These are phyloP conservation scores for Hirtodrosophila confusa DNA, from an alignment of 2,888 invertebrate genomes.

Conservation along the genomic window DNA sequence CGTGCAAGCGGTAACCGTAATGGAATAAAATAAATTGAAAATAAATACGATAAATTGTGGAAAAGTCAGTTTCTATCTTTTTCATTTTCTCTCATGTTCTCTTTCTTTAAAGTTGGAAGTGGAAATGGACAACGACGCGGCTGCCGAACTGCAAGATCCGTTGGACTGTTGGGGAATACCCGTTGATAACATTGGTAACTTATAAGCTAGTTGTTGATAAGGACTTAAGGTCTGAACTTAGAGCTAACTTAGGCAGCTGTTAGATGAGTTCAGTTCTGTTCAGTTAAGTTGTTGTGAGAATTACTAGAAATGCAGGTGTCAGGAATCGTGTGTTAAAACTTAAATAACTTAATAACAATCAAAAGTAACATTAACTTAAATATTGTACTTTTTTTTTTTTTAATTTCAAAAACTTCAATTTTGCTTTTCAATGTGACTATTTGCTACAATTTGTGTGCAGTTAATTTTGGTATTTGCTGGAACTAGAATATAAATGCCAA, in stretches of 20 bases:
- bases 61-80: constrained; percentile 29
- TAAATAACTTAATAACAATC: constrained; percentile 23
- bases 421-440: constrained; percentile 13
- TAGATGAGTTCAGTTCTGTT: constrained; percentile 35
- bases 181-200: constrained; percentile 25
- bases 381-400: background rate
- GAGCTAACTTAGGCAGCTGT: constrained; percentile 40
- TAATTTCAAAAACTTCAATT: constrained; percentile 22
- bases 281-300: constrained; percentile 16
- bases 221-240: constrained; percentile 37
- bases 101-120: constrained; percentile 6
- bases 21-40: constrained; percentile 65
- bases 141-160: constrained; percentile 11
- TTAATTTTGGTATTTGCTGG: constrained; percentile 57
- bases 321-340: constrained; percentile 23
- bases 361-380: constrained; percentile 21
- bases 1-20: constrained; percentile 56
- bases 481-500: constrained; percentile 42
- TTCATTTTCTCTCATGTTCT: background rate
- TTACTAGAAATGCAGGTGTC: constrained; percentile 1
- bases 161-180: constrained; percentile 4
- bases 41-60: constrained; percentile 72
- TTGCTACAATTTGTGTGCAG: constrained; percentile 68
- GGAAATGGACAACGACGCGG: constrained; percentile 26
- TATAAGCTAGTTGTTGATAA: constrained; percentile 25